These are phyloP conservation scores for Trissoscelio sp. DNA, from an alignment of 2,888 invertebrate genomes.

Conservation along the genomic window DNA sequence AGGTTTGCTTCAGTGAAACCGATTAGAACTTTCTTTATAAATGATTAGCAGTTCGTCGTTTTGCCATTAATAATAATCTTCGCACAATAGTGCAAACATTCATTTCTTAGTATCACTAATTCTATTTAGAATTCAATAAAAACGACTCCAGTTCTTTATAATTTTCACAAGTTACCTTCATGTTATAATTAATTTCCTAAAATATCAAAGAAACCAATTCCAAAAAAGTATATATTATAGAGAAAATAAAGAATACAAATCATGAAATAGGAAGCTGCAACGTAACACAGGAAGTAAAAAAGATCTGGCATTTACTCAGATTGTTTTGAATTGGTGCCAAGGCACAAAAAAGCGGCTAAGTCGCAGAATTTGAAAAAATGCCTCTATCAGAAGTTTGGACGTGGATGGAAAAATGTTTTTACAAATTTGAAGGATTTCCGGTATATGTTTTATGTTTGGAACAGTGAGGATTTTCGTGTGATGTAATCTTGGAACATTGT, in stretches of 20 bases:
- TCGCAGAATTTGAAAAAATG: too few species aligned
- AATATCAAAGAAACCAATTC: too few species aligned
- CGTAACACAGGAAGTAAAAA: too few species aligned
- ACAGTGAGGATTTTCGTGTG: neutral
- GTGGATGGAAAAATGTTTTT: slow-evolving; percentile 14
- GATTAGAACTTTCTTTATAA: slow-evolving; percentile 19
- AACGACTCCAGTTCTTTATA: too few species aligned
- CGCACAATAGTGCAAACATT: neutral
- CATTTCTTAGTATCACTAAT: slow-evolving; percentile 14
- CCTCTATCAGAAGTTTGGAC: slow-evolving; percentile 2
- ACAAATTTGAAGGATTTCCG: slow-evolving; percentile 18
- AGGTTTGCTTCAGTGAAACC: slow-evolving; percentile 19
- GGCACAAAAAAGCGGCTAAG: too few species aligned
- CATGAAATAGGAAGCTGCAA: too few species aligned
- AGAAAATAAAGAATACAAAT: too few species aligned
- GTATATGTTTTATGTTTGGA: slow-evolving; percentile 1
- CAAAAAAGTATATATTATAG: too few species aligned
- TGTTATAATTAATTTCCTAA: too few species aligned
- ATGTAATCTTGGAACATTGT: slow-evolving; percentile 10
- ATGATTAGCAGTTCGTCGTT: neutral
- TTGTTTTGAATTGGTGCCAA: too few species aligned
- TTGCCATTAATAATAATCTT: neutral
- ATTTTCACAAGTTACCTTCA: neutral
- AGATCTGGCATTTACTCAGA: too few species aligned
- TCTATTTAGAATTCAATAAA: too few species aligned